Conservation (phyloP, 1,140 invertebrate genomes). For the Lepidurus packardi region DNA sequence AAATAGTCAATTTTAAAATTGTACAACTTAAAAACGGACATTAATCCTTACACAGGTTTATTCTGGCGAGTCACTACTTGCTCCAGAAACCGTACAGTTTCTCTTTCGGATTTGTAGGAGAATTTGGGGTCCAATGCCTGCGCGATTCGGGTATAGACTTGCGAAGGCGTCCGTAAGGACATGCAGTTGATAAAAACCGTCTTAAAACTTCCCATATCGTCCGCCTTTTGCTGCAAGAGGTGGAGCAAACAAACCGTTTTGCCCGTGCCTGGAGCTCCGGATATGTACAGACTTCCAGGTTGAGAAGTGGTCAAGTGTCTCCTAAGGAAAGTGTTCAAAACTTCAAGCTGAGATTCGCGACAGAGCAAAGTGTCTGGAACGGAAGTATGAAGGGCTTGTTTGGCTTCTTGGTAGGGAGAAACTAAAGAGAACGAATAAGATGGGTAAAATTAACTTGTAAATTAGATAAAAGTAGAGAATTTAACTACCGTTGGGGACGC, state of each 20-base stretch:
- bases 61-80: conserved; percentile 53
- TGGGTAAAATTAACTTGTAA: neutral
- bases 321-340: conserved; percentile 63
- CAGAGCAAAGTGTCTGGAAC: conserved; percentile 62
- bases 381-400: conserved; percentile 61
- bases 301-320: conserved; percentile 57
- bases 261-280: conserved; percentile 92
- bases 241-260: conserved; percentile 82
- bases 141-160: conserved; percentile 41
- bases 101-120: conserved; percentile 47
- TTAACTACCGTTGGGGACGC: conserved; percentile 27
- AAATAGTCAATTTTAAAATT: too few species aligned
- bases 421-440: conserved; percentile 27
- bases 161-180: conserved; percentile 38
- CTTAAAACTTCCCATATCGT: conserved; percentile 37
- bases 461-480: neutral
- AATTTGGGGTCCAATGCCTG: conserved; percentile 35
- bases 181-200: conserved; percentile 44
- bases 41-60: conserved; percentile 64
- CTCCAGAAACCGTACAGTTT: conserved; percentile 51
- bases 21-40: too few species aligned
- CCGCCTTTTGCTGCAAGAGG: conserved; percentile 53
- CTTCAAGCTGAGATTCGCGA: conserved; percentile 66
- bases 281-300: conserved; percentile 83
- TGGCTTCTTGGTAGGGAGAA: conserved; percentile 26